Conservation (phyloP, 2,888 invertebrate species). For the Didymodactylos carnosus region DNA sequence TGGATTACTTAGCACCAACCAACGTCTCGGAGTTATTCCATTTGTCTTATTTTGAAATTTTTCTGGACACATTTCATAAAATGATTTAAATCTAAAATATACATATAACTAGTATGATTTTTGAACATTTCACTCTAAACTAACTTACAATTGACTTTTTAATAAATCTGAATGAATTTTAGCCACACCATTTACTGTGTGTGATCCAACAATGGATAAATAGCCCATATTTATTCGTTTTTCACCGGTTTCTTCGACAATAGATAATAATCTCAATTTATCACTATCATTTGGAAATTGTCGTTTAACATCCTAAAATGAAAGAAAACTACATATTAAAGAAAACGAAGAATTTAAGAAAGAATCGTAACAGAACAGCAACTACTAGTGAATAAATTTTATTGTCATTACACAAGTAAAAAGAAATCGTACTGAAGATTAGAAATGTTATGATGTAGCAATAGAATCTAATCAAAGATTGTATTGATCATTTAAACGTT, state of each 20-base stretch:
- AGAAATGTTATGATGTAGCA: no score
- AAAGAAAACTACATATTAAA: no score
- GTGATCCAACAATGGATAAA: slow-evolving; percentile 78
- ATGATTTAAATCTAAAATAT: slow-evolving; percentile 55
- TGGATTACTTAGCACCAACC: slow-evolving; percentile 90
- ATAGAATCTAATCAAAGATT: no score
- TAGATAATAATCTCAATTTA: slow-evolving; percentile 52
- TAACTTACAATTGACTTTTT: slow-evolving; percentile 40
- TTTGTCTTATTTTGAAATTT: slow-evolving; percentile 99
- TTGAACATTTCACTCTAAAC: not conserved
- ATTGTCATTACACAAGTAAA: no score
- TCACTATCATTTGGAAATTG: slow-evolving; percentile 59
- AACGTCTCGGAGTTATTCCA: slow-evolving; percentile 85
- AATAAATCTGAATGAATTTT: slow-evolving; percentile 88
- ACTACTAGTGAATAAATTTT: no score
- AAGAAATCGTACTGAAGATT: no score
- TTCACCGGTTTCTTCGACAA: slow-evolving; percentile 80
- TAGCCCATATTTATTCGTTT: slow-evolving; percentile 97
- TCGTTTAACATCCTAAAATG: slow-evolving; percentile 38
- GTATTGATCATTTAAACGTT: no score
- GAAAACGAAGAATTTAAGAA: no score
- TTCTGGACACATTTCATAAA: slow-evolving; percentile 76
- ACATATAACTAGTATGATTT: not conserved
- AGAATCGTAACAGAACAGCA: no score
- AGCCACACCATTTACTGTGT: slow-evolving; percentile 92